Evolutionary conservation across 2,113 vertebrate species (phyloP), one percentile per base, ranked within the genome.

Genomic region (Mus spicilegus): DNA sequence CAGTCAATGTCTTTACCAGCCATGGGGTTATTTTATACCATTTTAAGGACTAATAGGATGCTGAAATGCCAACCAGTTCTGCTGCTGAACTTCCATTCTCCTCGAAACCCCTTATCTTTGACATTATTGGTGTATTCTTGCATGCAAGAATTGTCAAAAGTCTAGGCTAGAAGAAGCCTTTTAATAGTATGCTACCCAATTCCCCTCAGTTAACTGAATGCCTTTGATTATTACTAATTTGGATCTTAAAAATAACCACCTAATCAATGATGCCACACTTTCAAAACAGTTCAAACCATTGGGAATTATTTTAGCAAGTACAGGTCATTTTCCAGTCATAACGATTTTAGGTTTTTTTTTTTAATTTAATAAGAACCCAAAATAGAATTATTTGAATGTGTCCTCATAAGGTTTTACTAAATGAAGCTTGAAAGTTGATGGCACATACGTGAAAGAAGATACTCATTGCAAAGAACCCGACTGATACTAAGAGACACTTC

Each of bases 11-110:
- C 49, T 90, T 65, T 3, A 90, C 80, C 33, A 95, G 91, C 65
- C 85, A 91, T 80, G 87, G 67, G 95, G 69, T 92, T 93, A 0
- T 9, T 95, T 98, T 96, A 78, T 93, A 61, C 94, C 82, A 86
- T 73, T 82, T 75, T 42, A 89, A 93, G 49, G 0, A 91, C 51
- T 72, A 51, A 90, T 93, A 91, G 33, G 61, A 75, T 77, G 87
- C 87, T 95, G 72, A 85, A 0, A 0, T 93, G 86, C 72, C 70
- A 39, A 30, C 0, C 85, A 17, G 67, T 24, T 42, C 76, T 97
- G 63, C 90, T 91, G 89, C 93, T 97, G 77, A 82, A 73, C 89
- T 95, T 77, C 77, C 6, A 69, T 78, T 89, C 81, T 82, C 12
- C 16, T 46, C 51, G 54, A 49, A 77, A 85, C 61, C 61, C 39